Evolutionary conservation across 2,113 vertebrate species (phyloP), one percentile per base, ranked within the genome.

Genomic region (Apteryx owenii): DNA sequence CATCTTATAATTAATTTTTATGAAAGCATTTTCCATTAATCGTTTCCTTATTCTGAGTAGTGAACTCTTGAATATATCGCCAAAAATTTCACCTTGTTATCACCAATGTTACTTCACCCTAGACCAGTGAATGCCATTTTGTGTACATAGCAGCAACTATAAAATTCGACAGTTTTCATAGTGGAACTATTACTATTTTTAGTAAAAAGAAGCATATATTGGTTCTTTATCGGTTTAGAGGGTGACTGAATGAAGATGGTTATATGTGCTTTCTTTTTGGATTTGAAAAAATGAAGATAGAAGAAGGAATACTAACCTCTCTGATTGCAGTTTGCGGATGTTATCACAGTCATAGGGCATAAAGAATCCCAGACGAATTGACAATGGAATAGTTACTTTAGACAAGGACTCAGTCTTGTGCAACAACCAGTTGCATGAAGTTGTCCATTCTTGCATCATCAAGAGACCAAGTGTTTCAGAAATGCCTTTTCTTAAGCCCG

Each of bases 1-100:
- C 42, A 65, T 87, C 46, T 87, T 85, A 76, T 72, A 94, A 96
- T 96, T 97, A 91, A 81, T 83, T 92, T 97, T 97, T 88, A 88
- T 89, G 29, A 28, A 42, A 95, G 20, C 16, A 70, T 88, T 94
- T 97, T 97, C 54, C 60, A 76, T 83, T 84, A 82, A 76, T 93
- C 91, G 17, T 95, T 96, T 96, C 85, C 81, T 91, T 95, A 88
- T 96, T 94, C 78, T 53, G 36, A 85, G 50, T 36, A 88, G 48
- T 42, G 71, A 90, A 93, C 26, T 42, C 46, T 71, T 81, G 23
- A 93, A 66, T 80, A 44, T 23, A 81, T 66, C 3, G 9, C 23
- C 65, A 80, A 44, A 28, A 83, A 95, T 95, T 72, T 81, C 29
- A 92, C 71, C 56, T 95, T 95, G 90, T 81, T 75, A 85, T 97